A percentile compares a stretch with the other conserved stretches of the same genome.
phyloP scores from a whole-genome alignment of 2,113 vertebrate species.

The Pipra filicauda region DNA sequence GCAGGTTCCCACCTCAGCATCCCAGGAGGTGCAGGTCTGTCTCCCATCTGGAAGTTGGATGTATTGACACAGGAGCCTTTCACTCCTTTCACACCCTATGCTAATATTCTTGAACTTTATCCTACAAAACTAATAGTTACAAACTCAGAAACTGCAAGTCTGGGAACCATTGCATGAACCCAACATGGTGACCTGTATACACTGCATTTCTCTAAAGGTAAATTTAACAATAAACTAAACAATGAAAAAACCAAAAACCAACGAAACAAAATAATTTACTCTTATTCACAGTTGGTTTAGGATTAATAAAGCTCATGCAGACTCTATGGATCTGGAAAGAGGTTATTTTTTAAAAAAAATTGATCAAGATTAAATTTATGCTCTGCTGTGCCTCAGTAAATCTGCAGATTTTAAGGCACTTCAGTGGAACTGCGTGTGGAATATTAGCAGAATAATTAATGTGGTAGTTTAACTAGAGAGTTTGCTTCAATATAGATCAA shows the following conservation, averaged over 20 bases:
- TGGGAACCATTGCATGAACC: neutral
- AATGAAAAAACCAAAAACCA: neutral
- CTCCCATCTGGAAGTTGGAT: neutral
- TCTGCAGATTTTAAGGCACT: neutral
- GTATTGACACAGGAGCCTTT: neutral
- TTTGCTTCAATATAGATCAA: neutral
- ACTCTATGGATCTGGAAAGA: neutral
- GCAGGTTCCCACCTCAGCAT: neutral
- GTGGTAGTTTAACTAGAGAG: neutral
- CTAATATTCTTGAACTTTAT: neutral
- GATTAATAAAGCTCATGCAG: neutral
- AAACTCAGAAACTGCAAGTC: neutral
- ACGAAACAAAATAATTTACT: neutral
- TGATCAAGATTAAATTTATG: neutral
- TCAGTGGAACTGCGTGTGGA: neutral
- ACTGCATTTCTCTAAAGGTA: neutral
- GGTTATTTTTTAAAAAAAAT: neutral
- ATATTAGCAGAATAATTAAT: slow-evolving; percentile 1
- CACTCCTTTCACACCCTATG: too few relatives aligned
- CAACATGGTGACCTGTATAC: neutral
- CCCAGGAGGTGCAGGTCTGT: neutral
- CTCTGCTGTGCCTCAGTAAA: neutral
- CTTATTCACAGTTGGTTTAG: neutral
- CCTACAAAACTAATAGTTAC: neutral
- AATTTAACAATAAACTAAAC: neutral